These are phyloP conservation scores for Porites lutea DNA, from an alignment of 64 coral and sea anemone genomes.

Conservation along the genomic window DNA sequence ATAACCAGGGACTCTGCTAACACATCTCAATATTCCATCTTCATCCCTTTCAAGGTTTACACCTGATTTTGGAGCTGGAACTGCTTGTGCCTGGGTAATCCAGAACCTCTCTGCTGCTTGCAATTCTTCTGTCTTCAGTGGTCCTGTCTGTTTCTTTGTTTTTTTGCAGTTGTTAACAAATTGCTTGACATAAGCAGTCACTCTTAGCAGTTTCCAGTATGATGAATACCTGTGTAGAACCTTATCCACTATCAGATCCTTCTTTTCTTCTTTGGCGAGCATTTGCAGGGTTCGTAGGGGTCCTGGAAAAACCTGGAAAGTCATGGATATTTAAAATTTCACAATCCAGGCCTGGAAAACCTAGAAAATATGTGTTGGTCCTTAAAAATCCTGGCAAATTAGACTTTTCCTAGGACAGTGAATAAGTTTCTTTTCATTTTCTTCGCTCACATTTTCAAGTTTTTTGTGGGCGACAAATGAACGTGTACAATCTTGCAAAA, in stretches of 20 bases:
- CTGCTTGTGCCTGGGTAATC: conserved; percentile 59
- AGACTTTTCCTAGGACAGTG: no score
- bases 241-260: neutral
- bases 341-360: no score
- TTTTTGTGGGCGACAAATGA: no score
- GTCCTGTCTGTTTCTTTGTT: conserved; percentile 20
- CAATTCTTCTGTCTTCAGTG: conserved; percentile 56
- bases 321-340: no score
- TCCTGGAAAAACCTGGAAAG: no score
- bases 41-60: conserved; percentile 37
- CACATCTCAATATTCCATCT: conserved; percentile 59
- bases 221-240: conserved; percentile 49
- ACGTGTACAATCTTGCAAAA: no score
- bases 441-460: no score
- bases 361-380: no score
- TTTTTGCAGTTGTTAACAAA: conserved; percentile 74
- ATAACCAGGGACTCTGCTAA: conserved; percentile 34
- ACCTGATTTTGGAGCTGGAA: conserved; percentile 10
- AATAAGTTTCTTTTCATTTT: no score
- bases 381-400: no score
- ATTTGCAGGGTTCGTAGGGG: no score
- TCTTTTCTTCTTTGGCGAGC: conserved; percentile 28
- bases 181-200: conserved; percentile 70
- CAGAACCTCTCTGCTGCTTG: conserved; percentile 67
- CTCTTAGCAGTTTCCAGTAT: conserved; percentile 71